These are phyloP conservation scores for Andrena hattorfiana DNA, from an alignment of 2,888 invertebrate species.

Conservation along the genomic window DNA sequence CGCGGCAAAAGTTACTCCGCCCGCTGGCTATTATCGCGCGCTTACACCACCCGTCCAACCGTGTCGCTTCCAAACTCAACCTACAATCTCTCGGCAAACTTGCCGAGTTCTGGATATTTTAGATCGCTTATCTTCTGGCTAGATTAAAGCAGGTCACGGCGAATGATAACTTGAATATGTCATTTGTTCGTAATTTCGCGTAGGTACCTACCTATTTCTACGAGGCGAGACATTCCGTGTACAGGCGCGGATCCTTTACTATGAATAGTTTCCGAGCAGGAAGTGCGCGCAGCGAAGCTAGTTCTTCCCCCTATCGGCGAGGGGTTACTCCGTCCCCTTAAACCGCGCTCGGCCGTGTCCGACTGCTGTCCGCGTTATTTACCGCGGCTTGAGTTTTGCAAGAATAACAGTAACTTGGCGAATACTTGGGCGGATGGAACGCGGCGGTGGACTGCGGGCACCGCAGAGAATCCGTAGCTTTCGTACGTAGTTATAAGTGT, in stretches of 20 bases:
- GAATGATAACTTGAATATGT: too few relatives aligned
- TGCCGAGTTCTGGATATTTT: too few relatives aligned
- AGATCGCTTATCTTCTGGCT: too few relatives aligned
- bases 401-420: slow-evolving; percentile 59
- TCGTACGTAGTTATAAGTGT: slow-evolving; percentile 60
- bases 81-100: background rate
- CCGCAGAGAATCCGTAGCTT: slow-evolving; percentile 58
- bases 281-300: background rate
- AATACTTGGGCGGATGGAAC: slow-evolving; percentile 61
- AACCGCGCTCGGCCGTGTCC: slow-evolving; percentile 27
- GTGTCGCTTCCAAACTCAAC: background rate
- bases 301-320: background rate
- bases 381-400: slow-evolving; percentile 45
- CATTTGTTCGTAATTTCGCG: too few relatives aligned
- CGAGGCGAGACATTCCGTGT: background rate
- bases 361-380: slow-evolving; percentile 53
- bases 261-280: background rate
- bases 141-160: too few relatives aligned
- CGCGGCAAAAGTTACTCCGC: slow-evolving; percentile 42
- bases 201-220: too few relatives aligned
- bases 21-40: slow-evolving; percentile 44
- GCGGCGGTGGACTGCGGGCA: slow-evolving; percentile 55
- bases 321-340: slow-evolving; percentile 11
- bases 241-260: background rate
- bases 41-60: slow-evolving; percentile 8